Conservation (phyloP, 2,113 vertebrate species). For the Eclectus roratus region DNA sequence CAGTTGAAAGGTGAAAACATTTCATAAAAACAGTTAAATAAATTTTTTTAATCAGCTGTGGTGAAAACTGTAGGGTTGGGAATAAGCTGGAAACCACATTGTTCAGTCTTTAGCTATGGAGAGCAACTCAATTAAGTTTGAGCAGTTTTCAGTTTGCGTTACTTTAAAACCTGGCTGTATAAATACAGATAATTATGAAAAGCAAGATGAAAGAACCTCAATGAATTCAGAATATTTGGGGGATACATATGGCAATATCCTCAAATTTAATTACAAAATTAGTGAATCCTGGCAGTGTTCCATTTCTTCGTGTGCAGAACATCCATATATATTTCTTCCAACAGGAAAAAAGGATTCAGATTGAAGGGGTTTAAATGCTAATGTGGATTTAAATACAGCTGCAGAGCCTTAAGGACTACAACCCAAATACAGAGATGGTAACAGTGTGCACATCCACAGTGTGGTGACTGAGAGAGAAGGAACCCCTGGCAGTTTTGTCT, state of each 20-base stretch:
- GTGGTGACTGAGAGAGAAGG: background rate
- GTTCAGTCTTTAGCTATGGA: background rate
- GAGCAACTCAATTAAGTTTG: background rate
- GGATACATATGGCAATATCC: background rate
- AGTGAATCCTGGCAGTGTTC: background rate
- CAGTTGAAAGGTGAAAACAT: background rate
- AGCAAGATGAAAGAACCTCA: background rate
- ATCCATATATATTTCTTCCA: background rate
- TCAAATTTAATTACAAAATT: background rate
- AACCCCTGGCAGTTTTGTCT: background rate
- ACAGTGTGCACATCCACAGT: background rate
- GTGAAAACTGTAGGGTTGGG: background rate
- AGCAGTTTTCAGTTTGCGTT: background rate
- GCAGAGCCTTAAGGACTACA: background rate
- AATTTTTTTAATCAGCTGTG: background rate
- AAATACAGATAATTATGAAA: background rate
- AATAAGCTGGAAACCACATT: background rate
- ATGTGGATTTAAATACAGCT: background rate
- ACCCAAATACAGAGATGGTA: background rate
- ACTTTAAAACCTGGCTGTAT: background rate
- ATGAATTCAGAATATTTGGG: background rate
- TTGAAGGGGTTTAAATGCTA: background rate
- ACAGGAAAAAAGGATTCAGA: background rate
- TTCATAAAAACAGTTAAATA: background rate
- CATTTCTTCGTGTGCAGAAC: background rate